Evolutionary conservation across 2,113 vertebrate genomes (phyloP), one percentile per base, ranked within the genome.

Genomic region (Rhineura floridana): DNA sequence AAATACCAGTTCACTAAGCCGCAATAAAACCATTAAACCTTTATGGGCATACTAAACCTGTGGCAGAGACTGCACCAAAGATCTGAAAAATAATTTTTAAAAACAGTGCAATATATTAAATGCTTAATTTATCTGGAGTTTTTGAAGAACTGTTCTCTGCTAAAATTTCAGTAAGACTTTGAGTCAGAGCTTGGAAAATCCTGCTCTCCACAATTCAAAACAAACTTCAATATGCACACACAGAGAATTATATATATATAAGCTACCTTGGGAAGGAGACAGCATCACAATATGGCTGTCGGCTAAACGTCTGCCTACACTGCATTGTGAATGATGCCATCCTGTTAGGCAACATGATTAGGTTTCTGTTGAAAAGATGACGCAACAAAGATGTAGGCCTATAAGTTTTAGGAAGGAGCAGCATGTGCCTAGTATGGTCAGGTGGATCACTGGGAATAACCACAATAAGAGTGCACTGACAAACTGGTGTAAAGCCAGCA

Each of bases 1-100:
- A 42, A 59, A 33, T 42, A 59, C 72, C 28, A 25, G 72, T 77
- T 82, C 44, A 55, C 6, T 17, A 73, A 88, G 86, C 62, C 48
- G 78, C 62, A 50, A 3, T 28, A 79, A 88, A 90, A 72, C 48
- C 0, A 0, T 33, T 88, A 6, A 82, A 4, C 70, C 46, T 79
- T 89, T 80, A 73, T 23, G 21, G n/a, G 89, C 85, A 62, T 90
- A 88, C 86, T 92, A 81, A 88, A 91, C 84, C 12, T 84, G 33
- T 17, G 90, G 76, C 0, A 70, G 11, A 59, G 33, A 69, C 25
- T 83, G 46, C 28, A 76, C 85, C 52, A 84, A 13, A 11, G 82
- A n/a, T 33, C 86, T 59, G 50, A 21, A 36, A 10, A 79, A 10
- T 48, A 33, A 90, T 72, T 50, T 6, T 88, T 9, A 48, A 80